Percentiles rank a stretch among this genome's conserved stretches.
Conservation (phyloP, 2,888 invertebrate species). For the Azorinus chamasolen region DNA sequence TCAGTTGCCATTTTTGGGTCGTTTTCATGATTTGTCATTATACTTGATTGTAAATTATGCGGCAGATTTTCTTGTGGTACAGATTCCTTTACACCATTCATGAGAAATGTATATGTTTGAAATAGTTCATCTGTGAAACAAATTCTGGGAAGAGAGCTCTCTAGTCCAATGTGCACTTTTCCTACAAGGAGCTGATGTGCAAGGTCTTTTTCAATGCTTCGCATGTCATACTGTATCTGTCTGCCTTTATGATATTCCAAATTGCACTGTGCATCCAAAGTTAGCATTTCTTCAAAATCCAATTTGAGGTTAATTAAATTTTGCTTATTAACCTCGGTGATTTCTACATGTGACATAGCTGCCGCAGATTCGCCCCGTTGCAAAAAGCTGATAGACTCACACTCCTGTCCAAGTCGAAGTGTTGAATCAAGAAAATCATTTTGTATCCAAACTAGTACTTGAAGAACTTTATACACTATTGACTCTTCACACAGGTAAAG, state of each 20-base stretch:
- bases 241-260: slow-evolving; percentile 51
- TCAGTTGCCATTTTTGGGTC: slow-evolving; percentile 44
- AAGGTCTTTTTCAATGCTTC: slow-evolving; percentile 58
- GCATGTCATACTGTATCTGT: slow-evolving; percentile 54
- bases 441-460: slow-evolving; percentile 48
- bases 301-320: slow-evolving; percentile 3
- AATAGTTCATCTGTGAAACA: slow-evolving; percentile 66
- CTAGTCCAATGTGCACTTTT: slow-evolving; percentile 36
- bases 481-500: slow-evolving; percentile 41
- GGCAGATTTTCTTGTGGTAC: slow-evolving; percentile 53
- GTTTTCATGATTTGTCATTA: slow-evolving; percentile 39
- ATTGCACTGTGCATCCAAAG: slow-evolving; percentile 56
- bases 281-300: slow-evolving; percentile 35
- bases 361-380: slow-evolving; percentile 12
- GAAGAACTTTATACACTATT: slow-evolving; percentile 39
- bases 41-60: slow-evolving; percentile 32
- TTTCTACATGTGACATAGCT: slow-evolving; percentile 17
- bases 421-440: slow-evolving; percentile 58
- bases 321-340: slow-evolving; percentile 35
- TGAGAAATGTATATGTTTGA: slow-evolving; percentile 49
- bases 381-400: slow-evolving; percentile 38
- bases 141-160: slow-evolving; percentile 42
- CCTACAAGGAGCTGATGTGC: slow-evolving; percentile 29
- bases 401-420: slow-evolving; percentile 14
- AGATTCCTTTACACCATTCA: slow-evolving; percentile 29